Evolutionary conservation across 2,888 invertebrate genomes (phyloP), one percentile per base, ranked within the genome.

Genomic region (Hesperia comma): DNA sequence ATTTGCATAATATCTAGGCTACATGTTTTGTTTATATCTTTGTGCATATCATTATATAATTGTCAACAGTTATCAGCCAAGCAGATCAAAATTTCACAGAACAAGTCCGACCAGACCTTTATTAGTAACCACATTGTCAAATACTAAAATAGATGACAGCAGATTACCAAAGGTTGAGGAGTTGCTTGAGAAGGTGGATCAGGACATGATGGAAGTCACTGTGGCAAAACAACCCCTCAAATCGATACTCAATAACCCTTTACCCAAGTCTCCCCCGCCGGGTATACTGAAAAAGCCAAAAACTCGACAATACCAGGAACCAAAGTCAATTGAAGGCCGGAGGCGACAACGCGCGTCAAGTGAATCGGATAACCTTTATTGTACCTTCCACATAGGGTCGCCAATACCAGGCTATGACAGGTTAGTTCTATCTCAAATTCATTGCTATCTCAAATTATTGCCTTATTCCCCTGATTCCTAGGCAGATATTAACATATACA

Each of bases 261-360:
- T 87, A 71, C 82, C 84, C 55, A 91, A 83, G 75, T 83, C 89
- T 12, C 84, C 87, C 3, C 87, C 88, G 6, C 90, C 83, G 58
- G 83, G 92, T 37, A 92, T 92, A 73, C 77, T 92, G 26, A 92
- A 92, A 68, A 92, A 92, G 75, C 90, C 92, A 14, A 92, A 91
- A 75, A 81, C 72, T 67, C 86, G 80, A 71, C 69, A 74, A 6
- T 83, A 86, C 69, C 84, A 83, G 51, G 92, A 91, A 7, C 67
- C 79, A 5, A 89, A 85, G 75, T 67, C 69, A 19, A 33, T 79
- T 41, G 93, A 93, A 74, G 89, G 90, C 6, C 84, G 92, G 4
- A 81, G 93, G 75, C 81, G 93, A 74, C 92, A 92, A 67, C 77
- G 93, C 60, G 93, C 93, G 2, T 79, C 90, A 0, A 93, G 93